Percentiles rank a stretch among this genome's conserved stretches.
These are phyloP conservation scores for Drosophila lowei DNA, from an alignment of 1,140 invertebrate species.

Conservation along the genomic window DNA sequence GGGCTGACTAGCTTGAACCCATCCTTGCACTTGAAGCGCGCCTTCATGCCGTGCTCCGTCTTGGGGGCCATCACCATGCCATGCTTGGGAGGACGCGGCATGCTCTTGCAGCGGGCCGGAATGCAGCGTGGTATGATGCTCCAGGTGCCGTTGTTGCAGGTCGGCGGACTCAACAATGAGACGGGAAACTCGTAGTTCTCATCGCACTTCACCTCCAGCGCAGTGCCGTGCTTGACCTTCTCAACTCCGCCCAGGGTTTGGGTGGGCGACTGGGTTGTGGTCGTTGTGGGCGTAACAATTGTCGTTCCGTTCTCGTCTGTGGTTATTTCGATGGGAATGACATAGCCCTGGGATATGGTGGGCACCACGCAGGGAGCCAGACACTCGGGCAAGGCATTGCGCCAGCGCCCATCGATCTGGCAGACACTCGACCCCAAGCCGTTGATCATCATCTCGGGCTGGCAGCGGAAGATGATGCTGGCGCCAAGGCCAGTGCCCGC, in stretches of 20 bases:
- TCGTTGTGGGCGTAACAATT: slow-evolving; percentile 84
- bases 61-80: slow-evolving; percentile 98
- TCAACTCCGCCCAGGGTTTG: slow-evolving; percentile 84
- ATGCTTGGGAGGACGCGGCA: slow-evolving; percentile 93
- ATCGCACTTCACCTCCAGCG: slow-evolving; percentile 93
- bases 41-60: slow-evolving; percentile 96
- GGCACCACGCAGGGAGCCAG: slow-evolving; percentile 96
- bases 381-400: slow-evolving; percentile 94
- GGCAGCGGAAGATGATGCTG: slow-evolving; percentile 96
- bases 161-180: slow-evolving; percentile 80
- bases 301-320: slow-evolving; percentile 80
- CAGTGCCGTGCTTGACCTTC: slow-evolving; percentile 91
- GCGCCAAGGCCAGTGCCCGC: slow-evolving; percentile 94
- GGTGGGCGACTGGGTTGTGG: slow-evolving; percentile 83
- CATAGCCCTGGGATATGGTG: slow-evolving; percentile 91
- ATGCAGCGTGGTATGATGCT: slow-evolving; percentile 95
- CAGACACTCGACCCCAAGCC: slow-evolving; percentile 95
- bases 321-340: slow-evolving; percentile 84
- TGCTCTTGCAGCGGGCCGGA: slow-evolving; percentile 94
- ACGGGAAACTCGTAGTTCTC: slow-evolving; percentile 92
- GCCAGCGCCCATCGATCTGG: slow-evolving; percentile 96
- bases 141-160: slow-evolving; percentile 98
- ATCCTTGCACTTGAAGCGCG: slow-evolving; percentile 95
- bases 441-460: slow-evolving; percentile 95
- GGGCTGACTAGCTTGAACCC: slow-evolving; percentile 92